Percentiles rank a stretch among this genome's conserved stretches.
These are phyloP conservation scores for Gnathonemus longibarbis DNA, from an alignment of 2,113 vertebrate species.

Conservation along the genomic window DNA sequence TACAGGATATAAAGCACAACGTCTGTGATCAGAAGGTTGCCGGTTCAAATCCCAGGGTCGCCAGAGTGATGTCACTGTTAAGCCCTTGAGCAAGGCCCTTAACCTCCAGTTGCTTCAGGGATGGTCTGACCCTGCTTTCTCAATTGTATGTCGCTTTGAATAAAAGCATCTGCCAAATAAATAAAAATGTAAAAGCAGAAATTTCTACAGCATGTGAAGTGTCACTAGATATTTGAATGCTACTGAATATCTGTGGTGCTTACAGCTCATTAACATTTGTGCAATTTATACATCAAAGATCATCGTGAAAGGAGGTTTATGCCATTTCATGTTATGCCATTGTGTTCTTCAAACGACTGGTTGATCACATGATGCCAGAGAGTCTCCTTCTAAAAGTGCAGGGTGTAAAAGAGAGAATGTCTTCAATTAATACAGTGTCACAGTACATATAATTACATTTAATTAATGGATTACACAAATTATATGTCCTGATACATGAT, in stretches of 20 bases:
- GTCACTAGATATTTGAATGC: slow-evolving; percentile 1
- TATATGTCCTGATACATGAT: background rate
- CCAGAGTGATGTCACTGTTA: background rate
- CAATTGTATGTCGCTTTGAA: background rate
- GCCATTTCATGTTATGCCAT: background rate
- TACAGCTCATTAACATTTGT: slow-evolving; percentile 11
- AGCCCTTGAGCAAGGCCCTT: background rate
- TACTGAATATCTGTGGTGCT: background rate
- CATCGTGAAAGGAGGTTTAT: background rate
- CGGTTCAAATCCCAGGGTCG: background rate
- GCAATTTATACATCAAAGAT: background rate
- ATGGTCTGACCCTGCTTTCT: background rate
- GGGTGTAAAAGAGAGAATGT: background rate
- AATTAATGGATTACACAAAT: background rate
- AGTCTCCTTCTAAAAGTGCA: background rate
- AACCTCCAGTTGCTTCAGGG: background rate
- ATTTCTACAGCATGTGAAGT: background rate
- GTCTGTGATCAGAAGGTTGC: background rate
- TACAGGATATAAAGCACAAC: background rate
- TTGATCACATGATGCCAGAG: slow-evolving; percentile 1
- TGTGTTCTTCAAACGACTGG: background rate
- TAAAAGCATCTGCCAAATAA: background rate
- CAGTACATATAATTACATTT: background rate
- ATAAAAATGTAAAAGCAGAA: background rate
- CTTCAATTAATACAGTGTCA: background rate